phyloP scores from a whole-genome alignment of 1,140 invertebrate species.

The Steinernema khuongi region DNA sequence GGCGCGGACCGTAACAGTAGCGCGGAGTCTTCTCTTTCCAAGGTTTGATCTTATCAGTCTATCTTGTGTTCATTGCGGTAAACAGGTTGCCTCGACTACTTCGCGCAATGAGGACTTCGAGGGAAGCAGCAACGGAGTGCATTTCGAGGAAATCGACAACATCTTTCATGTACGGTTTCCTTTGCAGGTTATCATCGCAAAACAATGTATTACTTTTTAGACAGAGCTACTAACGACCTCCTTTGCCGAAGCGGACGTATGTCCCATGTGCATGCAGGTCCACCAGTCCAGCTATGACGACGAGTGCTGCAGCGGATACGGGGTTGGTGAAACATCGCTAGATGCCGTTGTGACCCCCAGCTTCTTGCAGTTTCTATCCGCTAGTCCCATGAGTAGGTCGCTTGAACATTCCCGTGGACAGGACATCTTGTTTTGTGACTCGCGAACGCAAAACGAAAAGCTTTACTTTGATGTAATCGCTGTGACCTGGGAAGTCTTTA shows the following conservation, averaged over 20 bases:
- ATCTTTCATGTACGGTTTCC: background rate
- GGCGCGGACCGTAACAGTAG: slow-evolving; percentile 1
- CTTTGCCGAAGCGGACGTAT: background rate
- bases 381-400: background rate
- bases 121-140: background rate
- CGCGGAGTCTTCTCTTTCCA: background rate
- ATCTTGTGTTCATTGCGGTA: background rate
- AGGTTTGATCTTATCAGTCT: background rate
- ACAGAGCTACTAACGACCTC: background rate
- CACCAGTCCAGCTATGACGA: slow-evolving; percentile 7
- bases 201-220: background rate
- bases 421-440: background rate
- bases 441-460: background rate
- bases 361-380: background rate
- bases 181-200: background rate
- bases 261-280: background rate
- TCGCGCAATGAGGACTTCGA: slow-evolving; percentile 3
- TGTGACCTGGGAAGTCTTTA: too few relatives aligned
- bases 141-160: background rate
- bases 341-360: background rate
- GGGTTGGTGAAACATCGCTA: background rate
- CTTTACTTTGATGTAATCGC: background rate
- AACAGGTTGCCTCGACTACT: background rate
- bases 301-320: background rate
- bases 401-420: background rate